phyloP scores from a whole-genome alignment of 2,888 invertebrate genomes.

The Hydrotaea cyrtoneurina region DNA sequence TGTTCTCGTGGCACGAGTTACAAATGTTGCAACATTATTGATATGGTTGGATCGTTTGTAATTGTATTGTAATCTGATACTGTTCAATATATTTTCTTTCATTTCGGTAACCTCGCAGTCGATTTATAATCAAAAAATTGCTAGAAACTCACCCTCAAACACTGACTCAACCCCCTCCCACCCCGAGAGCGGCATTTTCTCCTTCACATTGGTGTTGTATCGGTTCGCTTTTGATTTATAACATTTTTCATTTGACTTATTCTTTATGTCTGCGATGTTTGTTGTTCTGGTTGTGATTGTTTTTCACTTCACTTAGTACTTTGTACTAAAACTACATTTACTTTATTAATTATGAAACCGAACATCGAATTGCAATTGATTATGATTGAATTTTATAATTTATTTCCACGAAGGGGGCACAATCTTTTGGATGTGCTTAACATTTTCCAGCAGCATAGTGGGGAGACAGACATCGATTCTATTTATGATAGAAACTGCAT shows the following conservation, averaged over 20 bases:
- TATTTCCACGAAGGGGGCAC: background rate
- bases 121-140: background rate
- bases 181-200: no score
- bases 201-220: no score
- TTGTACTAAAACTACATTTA: constrained; percentile 26
- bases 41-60: constrained; percentile 19
- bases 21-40: constrained; percentile 26
- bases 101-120: constrained; percentile 10
- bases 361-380: constrained; percentile 39
- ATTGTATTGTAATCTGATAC: constrained; percentile 38
- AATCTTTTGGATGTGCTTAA: no score
- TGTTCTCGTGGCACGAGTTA: constrained; percentile 16
- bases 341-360: constrained; percentile 46
- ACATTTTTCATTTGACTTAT: constrained; percentile 30
- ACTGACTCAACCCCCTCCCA: background rate
- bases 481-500: no score
- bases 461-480: no score
- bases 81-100: constrained; percentile 22
- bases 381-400: constrained; percentile 42
- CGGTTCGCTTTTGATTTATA: constrained; percentile 22
- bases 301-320: background rate
- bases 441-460: no score
- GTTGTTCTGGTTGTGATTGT: background rate
- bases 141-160: background rate
- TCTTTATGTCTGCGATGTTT: background rate